Base-by-base conservation (phyloP, 2,797 vertebrate genomes). In the Microctenopoma steveboyesi region DNA sequence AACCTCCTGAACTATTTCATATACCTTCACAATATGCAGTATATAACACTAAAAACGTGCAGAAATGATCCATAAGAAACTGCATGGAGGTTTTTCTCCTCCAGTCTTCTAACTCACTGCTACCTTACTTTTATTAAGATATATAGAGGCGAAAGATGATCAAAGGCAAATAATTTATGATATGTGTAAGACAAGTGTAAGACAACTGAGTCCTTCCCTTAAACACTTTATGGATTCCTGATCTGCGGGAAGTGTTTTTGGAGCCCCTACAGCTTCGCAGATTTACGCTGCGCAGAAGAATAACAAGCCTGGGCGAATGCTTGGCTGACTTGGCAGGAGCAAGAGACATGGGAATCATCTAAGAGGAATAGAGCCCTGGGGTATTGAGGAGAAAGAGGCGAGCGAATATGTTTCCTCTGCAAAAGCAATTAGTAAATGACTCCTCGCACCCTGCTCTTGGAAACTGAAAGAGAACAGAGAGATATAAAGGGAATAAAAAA, bases 371-470 rank as follows among this genome's bases (percentile, higher is more conserved):
- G 76, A 88, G 86, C 90, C 88, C 87, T 74, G 72, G 85, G 90
- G 92, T 88, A 87, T 82, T 72, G 81, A 85, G 87, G 86, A 90
- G 90, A 90, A 84, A 82, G 84, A 86, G 76, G 82, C 82, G 60
- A 89, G 83, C 57, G 63, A 89, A 88, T 82, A 88, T 49, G 81
- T 89, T 92, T 88, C 81, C 86, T 84, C 86, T 84, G 85, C 89
- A 91, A 92, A 90, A 90, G 88, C 92, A 93, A 93, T 93, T 93
- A 92, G 91, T 84, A 91, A 92, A 93, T 92, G 89, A 92, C 86
- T 92, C 87, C 83, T 82, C 45, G 69, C 90, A 81, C 89, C 81
- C 81, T 66, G 72, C 81, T 73, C 77, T 84, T 83, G 83, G 84
- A 89, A 76, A 77, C 76, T 58, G 77, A 86, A 85, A 83, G 77